Evolutionary conservation across 2,113 vertebrate species (phyloP), one percentile per base, ranked within the genome.

Genomic region (Rhinoderma darwinii): DNA sequence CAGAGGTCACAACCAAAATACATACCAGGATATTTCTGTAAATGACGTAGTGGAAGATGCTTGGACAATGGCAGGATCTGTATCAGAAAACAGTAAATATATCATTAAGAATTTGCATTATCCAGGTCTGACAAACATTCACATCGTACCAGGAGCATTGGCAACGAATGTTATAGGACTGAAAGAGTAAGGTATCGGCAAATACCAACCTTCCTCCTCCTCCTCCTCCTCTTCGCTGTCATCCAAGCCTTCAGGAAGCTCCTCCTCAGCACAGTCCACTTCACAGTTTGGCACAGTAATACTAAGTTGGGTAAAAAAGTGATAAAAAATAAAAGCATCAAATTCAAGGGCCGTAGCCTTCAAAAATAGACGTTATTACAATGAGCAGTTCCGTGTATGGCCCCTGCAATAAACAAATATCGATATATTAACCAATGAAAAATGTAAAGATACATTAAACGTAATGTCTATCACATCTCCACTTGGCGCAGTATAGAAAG

Each of bases 221-320:
- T 94, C 93, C 35, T 89, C 91, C 0, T 94, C 94, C 5, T 94
- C 88, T 59, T 90, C 93, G 59, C 93, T 90, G 32, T 95, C 95
- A 0, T 96, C 96, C 88, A 96, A 88, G 86, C 94, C 93, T 86
- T 95, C 95, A 10, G 92, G 91, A 72, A 97, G 91, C 84, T 97
- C 96, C 86, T 98, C 97, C 86, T 97, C 96, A 0, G 35, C 84
- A 76, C 90, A 92, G 66, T 92, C 91, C 10, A 89, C 90, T 32
- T 93, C 92, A 80, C 0, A 84, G 43, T 90, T 84, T 84, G 89
- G 86, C n/a, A 25, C 88, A 0, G 0, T 73, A 47, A 88, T 70
- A n/a, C 90, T 82, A 79, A 22, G 61, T 15, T 35, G 54, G 30
- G 66, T 30, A 61, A 82, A 70, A 39, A 12, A 43, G 35, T 59